phyloP scores from a whole-genome alignment of 2,113 vertebrate genomes.

The Podarcis raffonei region DNA sequence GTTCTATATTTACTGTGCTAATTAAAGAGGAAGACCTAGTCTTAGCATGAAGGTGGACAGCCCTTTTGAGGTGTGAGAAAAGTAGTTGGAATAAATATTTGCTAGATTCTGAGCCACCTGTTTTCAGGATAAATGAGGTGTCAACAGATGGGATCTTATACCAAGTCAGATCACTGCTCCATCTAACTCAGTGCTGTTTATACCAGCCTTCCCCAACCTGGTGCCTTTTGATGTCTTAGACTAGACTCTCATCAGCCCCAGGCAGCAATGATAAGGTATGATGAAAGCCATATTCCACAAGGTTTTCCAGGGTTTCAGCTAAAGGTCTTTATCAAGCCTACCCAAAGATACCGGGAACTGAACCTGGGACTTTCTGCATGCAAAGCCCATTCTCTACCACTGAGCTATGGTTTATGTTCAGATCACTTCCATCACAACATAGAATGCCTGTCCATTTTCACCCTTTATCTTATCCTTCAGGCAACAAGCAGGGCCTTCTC shows the following conservation, averaged over 20 bases:
- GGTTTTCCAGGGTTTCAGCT: not conserved
- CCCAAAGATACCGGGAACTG: not conserved
- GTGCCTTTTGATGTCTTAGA: not conserved
- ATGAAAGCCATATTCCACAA: not conserved
- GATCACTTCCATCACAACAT: not conserved
- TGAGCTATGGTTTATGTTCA: not conserved
- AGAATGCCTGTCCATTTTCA: not conserved
- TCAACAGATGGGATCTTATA: no score
- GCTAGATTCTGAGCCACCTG: not conserved
- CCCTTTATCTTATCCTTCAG: not conserved
- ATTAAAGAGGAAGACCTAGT: not conserved
- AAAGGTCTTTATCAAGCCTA: not conserved
- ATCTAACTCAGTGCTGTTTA: no score
- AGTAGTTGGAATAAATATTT: not conserved
- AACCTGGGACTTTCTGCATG: not conserved
- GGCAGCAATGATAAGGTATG: not conserved
- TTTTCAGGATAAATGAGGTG: no score
- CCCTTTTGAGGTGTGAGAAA: not conserved
- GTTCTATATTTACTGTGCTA: not conserved
- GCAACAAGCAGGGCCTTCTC: not conserved
- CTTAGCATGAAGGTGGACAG: not conserved
- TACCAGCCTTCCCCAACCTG: not conserved
- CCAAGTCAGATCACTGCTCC: no score
- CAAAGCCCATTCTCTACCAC: not conserved
- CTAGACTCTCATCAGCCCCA: not conserved